Evolutionary conservation across 2,797 vertebrate species (phyloP).

Genomic region (Sciurus carolinensis): DNA sequence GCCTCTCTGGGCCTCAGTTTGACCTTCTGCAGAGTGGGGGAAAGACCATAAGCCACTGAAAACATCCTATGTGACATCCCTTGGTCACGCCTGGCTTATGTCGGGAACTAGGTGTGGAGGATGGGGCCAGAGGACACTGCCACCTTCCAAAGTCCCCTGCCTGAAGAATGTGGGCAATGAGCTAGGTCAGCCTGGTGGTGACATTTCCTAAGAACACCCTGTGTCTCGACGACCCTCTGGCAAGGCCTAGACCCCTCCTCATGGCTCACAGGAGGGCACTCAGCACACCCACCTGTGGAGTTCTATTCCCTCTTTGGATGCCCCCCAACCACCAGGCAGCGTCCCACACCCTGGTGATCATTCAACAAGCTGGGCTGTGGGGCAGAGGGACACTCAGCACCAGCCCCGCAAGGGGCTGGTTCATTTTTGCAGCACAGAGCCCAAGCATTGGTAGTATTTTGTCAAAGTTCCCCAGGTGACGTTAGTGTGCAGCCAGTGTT

Average conservation of each 20-base stretch:
- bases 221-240: neutral
- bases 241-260: neutral
- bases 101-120: neutral
- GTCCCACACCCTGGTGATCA: neutral
- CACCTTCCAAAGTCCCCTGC: neutral
- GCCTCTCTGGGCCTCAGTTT: neutral
- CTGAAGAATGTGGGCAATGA: neutral
- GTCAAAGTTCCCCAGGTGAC: slow-evolving; percentile 61
- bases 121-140: neutral
- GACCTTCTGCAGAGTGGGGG: neutral
- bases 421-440: neutral
- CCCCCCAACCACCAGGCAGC: neutral
- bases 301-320: neutral
- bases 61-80: fast-evolving
- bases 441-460: neutral
- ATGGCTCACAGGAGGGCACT: neutral
- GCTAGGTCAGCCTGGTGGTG: neutral
- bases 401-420: neutral
- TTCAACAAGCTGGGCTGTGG: neutral
- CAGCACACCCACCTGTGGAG: neutral
- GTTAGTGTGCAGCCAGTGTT: slow-evolving; percentile 14
- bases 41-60: neutral
- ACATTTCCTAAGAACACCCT: neutral
- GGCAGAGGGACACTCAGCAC: neutral
- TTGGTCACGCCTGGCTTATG: neutral